A percentile compares a stretch with the other conserved stretches of the same genome.
These are phyloP conservation scores for Nephila pilipes DNA, from an alignment of 1,140 invertebrate species.

Conservation along the genomic window DNA sequence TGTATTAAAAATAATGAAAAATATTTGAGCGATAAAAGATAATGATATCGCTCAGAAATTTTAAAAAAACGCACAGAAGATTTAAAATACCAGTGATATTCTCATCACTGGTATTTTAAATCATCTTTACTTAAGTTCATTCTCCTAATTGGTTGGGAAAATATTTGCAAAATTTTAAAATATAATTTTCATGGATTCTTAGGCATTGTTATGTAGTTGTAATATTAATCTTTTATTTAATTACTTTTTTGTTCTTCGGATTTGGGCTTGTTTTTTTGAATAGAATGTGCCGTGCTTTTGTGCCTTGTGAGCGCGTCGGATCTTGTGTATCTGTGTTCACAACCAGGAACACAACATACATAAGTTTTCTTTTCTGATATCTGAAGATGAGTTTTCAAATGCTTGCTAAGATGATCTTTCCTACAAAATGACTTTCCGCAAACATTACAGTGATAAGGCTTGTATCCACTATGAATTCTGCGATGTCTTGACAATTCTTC, in stretches of 20 bases:
- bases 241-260: neutral
- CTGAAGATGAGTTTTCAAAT: slow-evolving; percentile 85
- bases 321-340: slow-evolving; percentile 79
- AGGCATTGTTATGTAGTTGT: no score
- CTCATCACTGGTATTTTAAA: no score
- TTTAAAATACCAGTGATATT: no score
- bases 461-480: slow-evolving; percentile 87
- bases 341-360: slow-evolving; percentile 77
- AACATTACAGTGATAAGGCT: slow-evolving; percentile 86
- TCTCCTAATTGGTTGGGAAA: no score
- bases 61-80: no score
- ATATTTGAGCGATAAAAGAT: no score
- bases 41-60: no score
- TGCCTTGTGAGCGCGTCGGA: slow-evolving; percentile 79
- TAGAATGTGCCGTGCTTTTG: slow-evolving; percentile 78
- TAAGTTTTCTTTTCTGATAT: slow-evolving; percentile 79
- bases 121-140: no score
- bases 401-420: slow-evolving; percentile 86
- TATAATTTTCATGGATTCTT: no score
- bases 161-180: no score
- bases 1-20: no score
- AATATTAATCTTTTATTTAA: neutral
- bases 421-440: slow-evolving; percentile 94
- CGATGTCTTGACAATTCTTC: slow-evolving; percentile 95
- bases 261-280: slow-evolving; percentile 32